Evolutionary conservation across 1,140 invertebrate species (phyloP).

Genomic region (Leptinotarsa defecta): DNA sequence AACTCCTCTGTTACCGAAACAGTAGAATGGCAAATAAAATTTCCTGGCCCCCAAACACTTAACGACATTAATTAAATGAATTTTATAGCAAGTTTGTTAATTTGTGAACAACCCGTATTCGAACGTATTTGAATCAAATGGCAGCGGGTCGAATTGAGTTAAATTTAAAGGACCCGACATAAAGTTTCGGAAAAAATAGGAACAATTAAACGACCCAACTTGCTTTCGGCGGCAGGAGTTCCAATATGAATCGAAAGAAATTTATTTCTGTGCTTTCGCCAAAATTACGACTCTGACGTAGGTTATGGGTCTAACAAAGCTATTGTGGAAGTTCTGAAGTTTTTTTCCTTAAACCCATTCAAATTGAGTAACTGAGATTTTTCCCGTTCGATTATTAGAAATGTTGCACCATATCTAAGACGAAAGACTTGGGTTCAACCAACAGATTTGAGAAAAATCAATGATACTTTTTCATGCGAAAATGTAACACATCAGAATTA

Average conservation of each 20-base stretch:
- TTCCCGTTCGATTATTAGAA: too few species aligned
- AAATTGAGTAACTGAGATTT: too few species aligned
- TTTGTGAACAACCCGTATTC: constrained; percentile 31
- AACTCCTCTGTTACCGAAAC: constrained; percentile 9
- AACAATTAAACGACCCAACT: constrained; percentile 39
- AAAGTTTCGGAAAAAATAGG: constrained; percentile 31
- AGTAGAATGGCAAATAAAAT: constrained; percentile 12
- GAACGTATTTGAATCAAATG: constrained; percentile 8
- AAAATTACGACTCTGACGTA: constrained; percentile 18
- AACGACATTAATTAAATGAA: constrained; percentile 13
- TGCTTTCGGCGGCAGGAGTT: constrained; percentile 35
- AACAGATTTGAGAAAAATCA: too few species aligned
- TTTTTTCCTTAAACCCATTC: too few species aligned
- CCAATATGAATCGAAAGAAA: constrained; percentile 31
- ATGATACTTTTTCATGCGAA: too few species aligned
- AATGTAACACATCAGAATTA: too few species aligned
- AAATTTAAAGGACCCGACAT: constrained; percentile 30
- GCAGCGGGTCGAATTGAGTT: constrained; percentile 1
- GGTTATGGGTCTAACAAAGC: neutral
- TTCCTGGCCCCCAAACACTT: constrained; percentile 11
- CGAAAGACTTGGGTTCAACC: too few species aligned
- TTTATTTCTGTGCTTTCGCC: constrained; percentile 9
- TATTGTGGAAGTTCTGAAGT: neutral
- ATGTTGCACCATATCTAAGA: too few species aligned
- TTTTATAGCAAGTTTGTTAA: constrained; percentile 27